A percentile compares a stretch with the other conserved stretches of the same genome.
These are phyloP conservation scores for Tachina lurida DNA, from an alignment of 2,888 invertebrate genomes.

Conservation along the genomic window DNA sequence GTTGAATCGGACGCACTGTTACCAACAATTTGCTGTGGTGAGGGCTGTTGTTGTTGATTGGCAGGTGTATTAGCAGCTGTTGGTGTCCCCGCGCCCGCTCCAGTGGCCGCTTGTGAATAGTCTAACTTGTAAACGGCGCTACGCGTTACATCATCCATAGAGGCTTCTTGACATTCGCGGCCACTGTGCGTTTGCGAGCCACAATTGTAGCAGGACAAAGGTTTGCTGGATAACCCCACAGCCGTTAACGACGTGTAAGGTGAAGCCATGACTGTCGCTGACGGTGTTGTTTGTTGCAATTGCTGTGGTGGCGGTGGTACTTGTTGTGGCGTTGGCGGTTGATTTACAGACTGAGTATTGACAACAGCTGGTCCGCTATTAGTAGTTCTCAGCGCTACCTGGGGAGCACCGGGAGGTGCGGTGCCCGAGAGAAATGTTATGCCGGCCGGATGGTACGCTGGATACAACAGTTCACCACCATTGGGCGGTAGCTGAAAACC, in stretches of 20 bases:
- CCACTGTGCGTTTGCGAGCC: constrained; percentile 93
- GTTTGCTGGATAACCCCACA: constrained; percentile 73
- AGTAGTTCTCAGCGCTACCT: constrained; percentile 69
- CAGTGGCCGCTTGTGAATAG: constrained; percentile 82
- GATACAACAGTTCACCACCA: constrained; percentile 85
- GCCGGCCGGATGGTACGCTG: constrained; percentile 79
- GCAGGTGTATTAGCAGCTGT: constrained; percentile 67
- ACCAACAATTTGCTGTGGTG: constrained; percentile 52
- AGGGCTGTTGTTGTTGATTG: constrained; percentile 60
- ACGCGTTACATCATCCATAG: constrained; percentile 95
- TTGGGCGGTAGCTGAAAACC: constrained; percentile 84
- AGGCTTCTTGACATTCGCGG: constrained; percentile 93
- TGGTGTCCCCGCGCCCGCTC: constrained; percentile 71
- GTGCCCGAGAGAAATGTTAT: constrained; percentile 77
- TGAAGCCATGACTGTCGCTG: constrained; percentile 75
- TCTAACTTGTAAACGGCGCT: constrained; percentile 88
- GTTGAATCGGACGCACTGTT: constrained; percentile 62
- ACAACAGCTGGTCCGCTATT: constrained; percentile 68
- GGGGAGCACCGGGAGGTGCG: constrained; percentile 74
- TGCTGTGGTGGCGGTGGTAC: constrained; percentile 77
- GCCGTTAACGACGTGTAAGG: constrained; percentile 77
- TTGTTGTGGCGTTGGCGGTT: constrained; percentile 73
- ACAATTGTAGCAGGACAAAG: constrained; percentile 94
- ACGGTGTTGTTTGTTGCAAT: constrained; percentile 75
- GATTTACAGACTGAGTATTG: constrained; percentile 68